These are phyloP conservation scores for Chaetoderma sp. DNA, from an alignment of 2,888 invertebrate species.

Conservation along the genomic window DNA sequence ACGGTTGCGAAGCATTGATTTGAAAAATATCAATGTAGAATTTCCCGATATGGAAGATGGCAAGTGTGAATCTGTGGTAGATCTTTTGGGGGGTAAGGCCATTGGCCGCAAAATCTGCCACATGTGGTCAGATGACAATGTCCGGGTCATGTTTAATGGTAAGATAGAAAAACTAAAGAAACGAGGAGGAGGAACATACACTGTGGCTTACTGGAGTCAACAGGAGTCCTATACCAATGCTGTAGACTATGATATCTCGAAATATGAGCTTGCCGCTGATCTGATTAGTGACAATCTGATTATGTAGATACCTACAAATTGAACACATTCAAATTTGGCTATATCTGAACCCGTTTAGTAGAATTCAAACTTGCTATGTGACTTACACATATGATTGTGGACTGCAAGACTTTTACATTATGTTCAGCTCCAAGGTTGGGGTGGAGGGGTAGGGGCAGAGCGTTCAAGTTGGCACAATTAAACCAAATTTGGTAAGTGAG, in stretches of 20 bases:
- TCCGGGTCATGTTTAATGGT: not conserved
- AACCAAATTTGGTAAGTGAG: too few relatives aligned
- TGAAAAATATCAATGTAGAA: not conserved
- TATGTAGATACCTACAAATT: too few relatives aligned
- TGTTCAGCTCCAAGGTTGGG: too few relatives aligned
- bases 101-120: conserved; percentile 21
- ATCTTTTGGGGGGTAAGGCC: conserved; percentile 9
- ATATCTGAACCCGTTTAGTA: too few relatives aligned
- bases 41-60: conserved; percentile 12
- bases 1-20: not conserved
- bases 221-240: too few relatives aligned
- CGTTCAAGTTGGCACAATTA: too few relatives aligned
- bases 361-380: too few relatives aligned
- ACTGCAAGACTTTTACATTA: too few relatives aligned
- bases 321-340: too few relatives aligned
- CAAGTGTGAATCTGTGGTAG: not conserved
- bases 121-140: conserved; percentile 2
- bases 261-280: conserved; percentile 15
- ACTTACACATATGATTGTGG: too few relatives aligned
- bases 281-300: conserved; percentile 8
- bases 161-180: not conserved
- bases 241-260: conserved; percentile 8
- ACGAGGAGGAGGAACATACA: too few relatives aligned
- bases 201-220: conserved; percentile 8
- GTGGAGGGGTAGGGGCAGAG: too few relatives aligned